phyloP scores from a whole-genome alignment of 2,888 invertebrate species.

The Subacronicta megacephala region DNA sequence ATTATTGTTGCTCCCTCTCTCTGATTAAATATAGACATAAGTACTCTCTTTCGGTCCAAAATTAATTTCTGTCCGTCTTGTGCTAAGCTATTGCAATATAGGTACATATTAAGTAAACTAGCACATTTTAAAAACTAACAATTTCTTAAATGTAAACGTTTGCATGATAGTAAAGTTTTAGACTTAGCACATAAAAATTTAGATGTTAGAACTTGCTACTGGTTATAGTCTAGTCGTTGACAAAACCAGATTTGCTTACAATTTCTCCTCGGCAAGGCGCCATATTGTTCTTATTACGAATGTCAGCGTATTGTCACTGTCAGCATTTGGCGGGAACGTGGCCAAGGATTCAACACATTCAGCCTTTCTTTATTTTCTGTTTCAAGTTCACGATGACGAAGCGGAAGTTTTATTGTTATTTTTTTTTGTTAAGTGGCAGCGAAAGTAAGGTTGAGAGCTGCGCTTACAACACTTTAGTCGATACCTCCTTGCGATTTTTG shows the following conservation, averaged over 20 bases:
- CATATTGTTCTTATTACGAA: slow-evolving; percentile 35
- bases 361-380: slow-evolving; percentile 49
- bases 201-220: slow-evolving; percentile 15
- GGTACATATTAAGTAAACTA: too few species aligned
- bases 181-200: not conserved
- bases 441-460: slow-evolving; percentile 82
- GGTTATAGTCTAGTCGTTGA: slow-evolving; percentile 24
- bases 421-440: slow-evolving; percentile 63
- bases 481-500: slow-evolving; percentile 52
- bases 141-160: too few species aligned
- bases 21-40: too few species aligned
- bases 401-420: slow-evolving; percentile 72
- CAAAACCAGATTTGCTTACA: slow-evolving; percentile 24
- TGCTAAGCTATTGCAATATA: too few species aligned
- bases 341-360: slow-evolving; percentile 67
- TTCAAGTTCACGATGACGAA: slow-evolving; percentile 77
- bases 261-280: slow-evolving; percentile 35
- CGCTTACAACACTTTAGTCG: slow-evolving; percentile 58
- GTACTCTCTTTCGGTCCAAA: too few species aligned
- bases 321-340: slow-evolving; percentile 55
- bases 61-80: too few species aligned
- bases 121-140: too few species aligned
- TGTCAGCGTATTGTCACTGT: slow-evolving; percentile 55
- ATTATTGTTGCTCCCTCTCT: too few species aligned
- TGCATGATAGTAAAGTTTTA: too few species aligned